A percentile compares a stretch with the other conserved stretches of the same genome.
These are phyloP conservation scores for Heterodera filipjevi DNA, from an alignment of 2,888 invertebrate genomes.

Conservation along the genomic window DNA sequence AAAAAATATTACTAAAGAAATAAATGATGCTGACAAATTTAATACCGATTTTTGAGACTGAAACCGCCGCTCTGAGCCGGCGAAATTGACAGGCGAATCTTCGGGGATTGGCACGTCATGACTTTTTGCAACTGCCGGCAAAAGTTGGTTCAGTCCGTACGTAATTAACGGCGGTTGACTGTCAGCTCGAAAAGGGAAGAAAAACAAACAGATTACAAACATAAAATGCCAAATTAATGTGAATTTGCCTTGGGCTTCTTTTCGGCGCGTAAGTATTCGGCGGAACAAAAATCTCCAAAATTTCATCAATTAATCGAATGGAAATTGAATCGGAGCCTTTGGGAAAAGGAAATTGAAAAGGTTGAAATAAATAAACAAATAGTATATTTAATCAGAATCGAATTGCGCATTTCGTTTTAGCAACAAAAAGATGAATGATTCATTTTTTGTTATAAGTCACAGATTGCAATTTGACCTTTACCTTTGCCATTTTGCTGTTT, in stretches of 20 bases:
- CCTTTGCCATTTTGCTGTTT: background rate
- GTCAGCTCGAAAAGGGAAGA: background rate
- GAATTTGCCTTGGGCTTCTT: conserved; percentile 1
- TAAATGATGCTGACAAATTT: no score
- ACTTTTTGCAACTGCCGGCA: background rate
- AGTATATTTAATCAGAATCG: background rate
- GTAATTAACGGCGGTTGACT: background rate
- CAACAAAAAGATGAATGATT: background rate
- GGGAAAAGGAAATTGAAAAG: background rate
- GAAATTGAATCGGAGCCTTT: conserved; percentile 7
- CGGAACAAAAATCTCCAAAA: conserved; percentile 22
- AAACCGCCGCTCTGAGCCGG: background rate
- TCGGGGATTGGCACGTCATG: background rate
- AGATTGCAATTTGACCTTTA: no score
- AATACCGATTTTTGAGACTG: conserved; percentile 9
- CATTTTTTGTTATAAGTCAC: background rate
- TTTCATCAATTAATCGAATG: conserved; percentile 22
- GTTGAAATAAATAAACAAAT: background rate
- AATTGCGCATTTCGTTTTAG: no score
- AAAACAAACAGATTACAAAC: background rate
- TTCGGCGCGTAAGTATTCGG: conserved; percentile 13
- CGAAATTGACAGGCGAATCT: background rate
- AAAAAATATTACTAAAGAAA: background rate
- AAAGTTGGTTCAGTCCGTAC: conserved; percentile 11
- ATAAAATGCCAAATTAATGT: background rate